Evolutionary conservation across 2,888 invertebrate species (phyloP).

Genomic region (Troilus luridus): DNA sequence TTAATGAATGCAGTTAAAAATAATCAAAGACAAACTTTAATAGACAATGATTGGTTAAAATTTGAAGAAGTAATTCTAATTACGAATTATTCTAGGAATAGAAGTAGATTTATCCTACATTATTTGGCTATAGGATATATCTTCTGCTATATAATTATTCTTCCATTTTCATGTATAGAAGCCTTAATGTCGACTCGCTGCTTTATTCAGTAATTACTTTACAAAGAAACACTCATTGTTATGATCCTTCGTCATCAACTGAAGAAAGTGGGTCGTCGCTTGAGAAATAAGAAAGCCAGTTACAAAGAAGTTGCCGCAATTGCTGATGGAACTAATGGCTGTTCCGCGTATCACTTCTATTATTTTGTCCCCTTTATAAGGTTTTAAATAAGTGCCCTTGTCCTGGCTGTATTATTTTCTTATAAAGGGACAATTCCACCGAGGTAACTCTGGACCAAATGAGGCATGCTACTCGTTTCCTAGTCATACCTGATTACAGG

Average conservation of each 20-base stretch:
- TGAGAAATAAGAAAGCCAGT: slow-evolving; percentile 34
- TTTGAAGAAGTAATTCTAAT: background rate
- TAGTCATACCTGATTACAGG: too few species aligned
- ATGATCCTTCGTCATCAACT: background rate
- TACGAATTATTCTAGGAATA: background rate
- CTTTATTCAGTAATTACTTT: slow-evolving; percentile 15
- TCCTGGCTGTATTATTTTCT: background rate
- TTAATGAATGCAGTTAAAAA: background rate
- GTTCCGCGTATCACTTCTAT: slow-evolving; percentile 3
- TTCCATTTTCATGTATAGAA: background rate
- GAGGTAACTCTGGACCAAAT: too few species aligned
- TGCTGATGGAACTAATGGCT: slow-evolving; percentile 40
- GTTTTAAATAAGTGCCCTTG: background rate
- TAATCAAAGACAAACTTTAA: background rate
- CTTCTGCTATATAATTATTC: background rate
- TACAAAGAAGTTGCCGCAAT: slow-evolving; percentile 25
- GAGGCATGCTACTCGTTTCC: too few species aligned
- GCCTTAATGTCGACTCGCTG: background rate
- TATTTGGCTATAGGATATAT: background rate
- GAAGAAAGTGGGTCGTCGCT: slow-evolving; percentile 44
- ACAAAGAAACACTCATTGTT: slow-evolving; percentile 36
- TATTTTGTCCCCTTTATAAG: background rate
- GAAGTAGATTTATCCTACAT: background rate
- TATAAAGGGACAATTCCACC: background rate
- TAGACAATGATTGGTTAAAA: background rate